Conservation (phyloP, 2,113 vertebrate species). For the Solenodon paradoxus region DNA sequence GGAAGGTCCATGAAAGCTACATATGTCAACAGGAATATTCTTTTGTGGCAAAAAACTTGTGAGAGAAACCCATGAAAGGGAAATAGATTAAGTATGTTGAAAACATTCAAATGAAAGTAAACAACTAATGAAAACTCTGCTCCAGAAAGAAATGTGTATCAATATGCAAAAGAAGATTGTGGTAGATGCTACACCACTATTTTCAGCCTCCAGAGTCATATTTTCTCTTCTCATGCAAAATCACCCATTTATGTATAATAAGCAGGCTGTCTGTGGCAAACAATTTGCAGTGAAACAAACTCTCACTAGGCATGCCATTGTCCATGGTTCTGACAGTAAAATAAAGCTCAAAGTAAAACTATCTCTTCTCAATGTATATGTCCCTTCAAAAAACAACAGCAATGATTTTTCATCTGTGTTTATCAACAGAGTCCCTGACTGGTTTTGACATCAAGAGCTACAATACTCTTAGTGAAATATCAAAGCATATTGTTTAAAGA, state of each 20-base stretch:
- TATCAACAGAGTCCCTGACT: neutral
- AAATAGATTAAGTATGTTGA: neutral
- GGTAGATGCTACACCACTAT: neutral
- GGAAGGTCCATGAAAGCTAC: slow-evolving; percentile 84
- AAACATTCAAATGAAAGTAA: neutral
- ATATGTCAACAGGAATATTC: neutral
- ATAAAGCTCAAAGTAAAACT: neutral
- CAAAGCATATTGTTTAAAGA: neutral
- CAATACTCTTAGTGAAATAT: neutral
- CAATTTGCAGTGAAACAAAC: neutral
- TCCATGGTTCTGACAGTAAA: neutral
- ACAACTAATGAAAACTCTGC: neutral
- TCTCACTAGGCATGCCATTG: neutral
- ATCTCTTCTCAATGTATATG: neutral
- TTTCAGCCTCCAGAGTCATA: neutral
- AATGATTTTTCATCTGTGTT: neutral
- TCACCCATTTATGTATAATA: neutral
- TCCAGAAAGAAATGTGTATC: neutral
- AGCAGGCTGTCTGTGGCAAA: neutral
- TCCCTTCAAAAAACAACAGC: neutral
- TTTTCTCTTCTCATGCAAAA: neutral
- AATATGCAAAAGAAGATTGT: neutral
- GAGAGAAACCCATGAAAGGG: neutral
- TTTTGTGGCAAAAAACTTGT: neutral
- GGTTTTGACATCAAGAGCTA: neutral